A percentile compares a stretch with the other conserved stretches of the same genome.
Evolutionary conservation across 1,140 invertebrate species (phyloP).

Genomic region (Lerema accius): DNA sequence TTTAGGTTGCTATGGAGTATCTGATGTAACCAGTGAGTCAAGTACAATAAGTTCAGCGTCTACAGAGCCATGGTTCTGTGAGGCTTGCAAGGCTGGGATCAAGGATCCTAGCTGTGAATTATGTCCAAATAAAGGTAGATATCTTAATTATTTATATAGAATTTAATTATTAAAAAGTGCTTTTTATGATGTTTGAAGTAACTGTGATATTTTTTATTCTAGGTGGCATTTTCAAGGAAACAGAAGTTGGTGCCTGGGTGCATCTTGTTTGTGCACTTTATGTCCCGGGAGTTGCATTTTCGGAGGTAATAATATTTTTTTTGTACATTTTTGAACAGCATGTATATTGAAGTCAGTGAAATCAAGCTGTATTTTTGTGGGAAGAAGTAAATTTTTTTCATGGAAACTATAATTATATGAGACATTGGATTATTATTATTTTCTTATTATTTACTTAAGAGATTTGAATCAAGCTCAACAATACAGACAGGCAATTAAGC

Average conservation of each 20-base stretch:
- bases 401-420: no score
- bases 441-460: no score
- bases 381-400: no score
- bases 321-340: no score
- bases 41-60: conserved; percentile 95
- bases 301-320: conserved; percentile 86
- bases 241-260: conserved; percentile 98
- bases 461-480: no score
- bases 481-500: no score
- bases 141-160: conserved; percentile 8
- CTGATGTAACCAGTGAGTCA: conserved; percentile 94
- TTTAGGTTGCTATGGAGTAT: conserved; percentile 96
- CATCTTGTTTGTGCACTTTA: conserved; percentile 98
- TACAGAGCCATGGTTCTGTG: conserved; percentile 99
- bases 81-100: conserved; percentile 96
- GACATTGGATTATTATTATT: no score
- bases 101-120: conserved; percentile 93
- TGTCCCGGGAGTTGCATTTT: conserved; percentile 98
- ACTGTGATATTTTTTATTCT: conserved; percentile 50
- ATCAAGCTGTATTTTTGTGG: no score
- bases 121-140: conserved; percentile 91
- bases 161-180: no score
- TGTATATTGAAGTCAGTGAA: no score
- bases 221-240: conserved; percentile 98
- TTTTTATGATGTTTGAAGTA: no score